phyloP scores from a whole-genome alignment of 2,113 vertebrate genomes.

The Tragulus kanchil region DNA sequence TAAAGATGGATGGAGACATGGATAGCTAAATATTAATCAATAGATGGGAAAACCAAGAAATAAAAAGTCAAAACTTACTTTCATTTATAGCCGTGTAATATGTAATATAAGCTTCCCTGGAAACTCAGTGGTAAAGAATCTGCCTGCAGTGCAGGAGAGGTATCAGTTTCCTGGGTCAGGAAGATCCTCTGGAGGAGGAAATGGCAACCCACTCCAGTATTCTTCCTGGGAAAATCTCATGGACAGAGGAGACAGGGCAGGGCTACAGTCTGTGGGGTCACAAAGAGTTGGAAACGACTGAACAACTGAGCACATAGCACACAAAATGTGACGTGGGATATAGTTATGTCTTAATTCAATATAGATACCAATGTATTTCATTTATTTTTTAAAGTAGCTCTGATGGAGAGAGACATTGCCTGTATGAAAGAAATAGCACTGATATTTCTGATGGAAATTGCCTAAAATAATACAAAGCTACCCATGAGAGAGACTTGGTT shows the following conservation, averaged over 20 bases:
- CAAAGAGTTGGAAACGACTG: not conserved
- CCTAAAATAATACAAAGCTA: not conserved
- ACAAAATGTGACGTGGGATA: not conserved
- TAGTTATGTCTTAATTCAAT: not conserved
- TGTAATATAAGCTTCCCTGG: not conserved
- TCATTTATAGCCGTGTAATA: not conserved
- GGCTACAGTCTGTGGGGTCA: not conserved
- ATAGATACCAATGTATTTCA: not conserved
- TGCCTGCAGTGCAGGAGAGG: not conserved
- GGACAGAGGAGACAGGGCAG: not conserved
- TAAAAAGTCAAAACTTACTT: not conserved
- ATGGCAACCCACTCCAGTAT: not conserved
- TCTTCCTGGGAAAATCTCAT: not conserved
- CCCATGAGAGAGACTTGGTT: not conserved
- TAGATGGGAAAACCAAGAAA: not conserved
- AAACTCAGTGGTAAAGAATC: not conserved
- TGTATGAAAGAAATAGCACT: not conserved
- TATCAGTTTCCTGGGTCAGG: not conserved
- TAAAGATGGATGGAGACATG: not conserved
- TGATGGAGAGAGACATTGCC: not conserved
- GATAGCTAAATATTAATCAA: not conserved
- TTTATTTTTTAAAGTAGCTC: not conserved
- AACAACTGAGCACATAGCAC: not conserved
- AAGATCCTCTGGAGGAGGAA: not conserved
- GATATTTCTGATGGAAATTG: not conserved